A percentile compares a stretch with the other conserved stretches of the same genome.
These are phyloP conservation scores for Lycophotia porphyrea DNA, from an alignment of 2,888 invertebrate genomes.

Conservation along the genomic window DNA sequence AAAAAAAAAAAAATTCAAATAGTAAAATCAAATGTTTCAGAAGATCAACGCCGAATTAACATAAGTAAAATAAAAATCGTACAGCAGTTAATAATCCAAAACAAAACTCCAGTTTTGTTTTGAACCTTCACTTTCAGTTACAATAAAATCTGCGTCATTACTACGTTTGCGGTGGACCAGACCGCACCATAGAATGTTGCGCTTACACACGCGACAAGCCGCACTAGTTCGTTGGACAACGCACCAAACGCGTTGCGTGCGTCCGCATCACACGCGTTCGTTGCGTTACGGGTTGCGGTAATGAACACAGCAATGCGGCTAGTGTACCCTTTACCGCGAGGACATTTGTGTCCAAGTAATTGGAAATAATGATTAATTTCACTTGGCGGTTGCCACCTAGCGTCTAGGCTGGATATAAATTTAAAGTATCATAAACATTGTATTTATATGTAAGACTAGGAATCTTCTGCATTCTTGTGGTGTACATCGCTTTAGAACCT, in stretches of 20 bases:
- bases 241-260: conserved; percentile 33
- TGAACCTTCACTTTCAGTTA: conserved; percentile 50
- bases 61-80: background rate
- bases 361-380: conserved; percentile 57
- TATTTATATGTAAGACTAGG: conserved; percentile 2
- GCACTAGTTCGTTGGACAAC: conserved; percentile 61
- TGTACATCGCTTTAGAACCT: background rate
- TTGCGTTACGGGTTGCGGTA: conserved; percentile 22
- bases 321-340: conserved; percentile 28
- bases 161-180: conserved; percentile 62
- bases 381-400: conserved; percentile 39
- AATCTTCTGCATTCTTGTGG: conserved; percentile 9
- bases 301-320: conserved; percentile 32
- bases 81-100: background rate
- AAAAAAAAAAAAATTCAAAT: background rate
- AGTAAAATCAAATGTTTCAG: background rate
- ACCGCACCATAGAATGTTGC: conserved; percentile 66
- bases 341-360: conserved; percentile 56
- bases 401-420: conserved; percentile 28
- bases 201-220: conserved; percentile 45
- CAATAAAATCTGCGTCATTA: conserved; percentile 51
- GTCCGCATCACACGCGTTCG: conserved; percentile 28
- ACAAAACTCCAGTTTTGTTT: no score
- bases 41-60: background rate
- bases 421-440: conserved; percentile 34